Percentiles rank a stretch among this genome's conserved stretches.
These are phyloP conservation scores for Ophiodon elongatus DNA, from an alignment of 2,113 vertebrate species.

Conservation along the genomic window DNA sequence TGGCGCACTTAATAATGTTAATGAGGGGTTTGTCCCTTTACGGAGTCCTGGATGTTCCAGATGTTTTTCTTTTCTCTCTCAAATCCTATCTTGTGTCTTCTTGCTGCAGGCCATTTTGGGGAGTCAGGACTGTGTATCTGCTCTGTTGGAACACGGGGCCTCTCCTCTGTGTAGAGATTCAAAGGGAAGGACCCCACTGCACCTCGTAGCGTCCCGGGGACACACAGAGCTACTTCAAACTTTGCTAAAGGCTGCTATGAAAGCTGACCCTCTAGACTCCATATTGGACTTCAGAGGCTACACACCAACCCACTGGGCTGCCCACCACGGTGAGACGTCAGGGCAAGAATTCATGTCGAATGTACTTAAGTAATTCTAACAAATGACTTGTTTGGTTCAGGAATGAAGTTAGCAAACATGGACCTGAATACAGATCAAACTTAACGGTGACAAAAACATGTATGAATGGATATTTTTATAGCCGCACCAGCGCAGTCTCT, in stretches of 20 bases:
- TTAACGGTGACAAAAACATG: neutral
- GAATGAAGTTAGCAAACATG: neutral
- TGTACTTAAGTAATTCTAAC: neutral
- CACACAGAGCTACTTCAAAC: conserved; percentile 88
- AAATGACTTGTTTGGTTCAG: neutral
- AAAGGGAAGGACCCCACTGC: conserved; percentile 92
- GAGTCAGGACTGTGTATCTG: conserved; percentile 90
- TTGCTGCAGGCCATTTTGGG: conserved; percentile 88
- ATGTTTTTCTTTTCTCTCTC: neutral
- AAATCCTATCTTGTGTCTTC: neutral
- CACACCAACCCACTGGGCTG: conserved; percentile 96
- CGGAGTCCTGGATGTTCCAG: too few relatives aligned
- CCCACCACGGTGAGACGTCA: conserved; percentile 89
- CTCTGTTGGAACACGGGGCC: conserved; percentile 94
- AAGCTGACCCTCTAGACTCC: conserved; percentile 92
- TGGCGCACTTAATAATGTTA: neutral
- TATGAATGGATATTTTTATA: neutral
- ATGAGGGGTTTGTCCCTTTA: neutral
- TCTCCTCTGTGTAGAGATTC: conserved; percentile 93
- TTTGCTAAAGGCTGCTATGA: conserved; percentile 89
- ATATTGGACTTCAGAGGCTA: conserved; percentile 93
- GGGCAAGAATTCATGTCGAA: neutral
- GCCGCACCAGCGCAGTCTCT: neutral
- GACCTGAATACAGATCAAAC: neutral
- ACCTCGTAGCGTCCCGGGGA: conserved; percentile 92